phyloP scores from a whole-genome alignment of 2,113 vertebrate species.

The Campylomormyrus numenius region DNA sequence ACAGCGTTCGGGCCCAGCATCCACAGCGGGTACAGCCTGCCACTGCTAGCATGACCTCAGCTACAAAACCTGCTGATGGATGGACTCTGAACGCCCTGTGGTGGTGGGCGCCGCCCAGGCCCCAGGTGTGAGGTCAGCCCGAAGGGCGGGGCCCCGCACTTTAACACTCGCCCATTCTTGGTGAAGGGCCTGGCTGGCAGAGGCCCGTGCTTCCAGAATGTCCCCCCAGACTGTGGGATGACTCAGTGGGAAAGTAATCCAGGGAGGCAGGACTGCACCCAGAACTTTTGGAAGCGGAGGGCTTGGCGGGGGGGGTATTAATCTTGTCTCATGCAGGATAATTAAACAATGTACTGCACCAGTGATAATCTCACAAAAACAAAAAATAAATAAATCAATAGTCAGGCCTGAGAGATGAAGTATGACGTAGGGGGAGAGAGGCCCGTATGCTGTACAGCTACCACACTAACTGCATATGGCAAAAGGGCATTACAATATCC shows the following conservation, averaged over 20 bases:
- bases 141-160: neutral
- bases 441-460: neutral
- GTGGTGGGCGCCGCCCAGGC: neutral
- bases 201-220: neutral
- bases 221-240: neutral
- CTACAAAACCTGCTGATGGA: neutral
- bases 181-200: neutral
- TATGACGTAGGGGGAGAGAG: neutral
- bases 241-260: neutral
- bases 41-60: neutral
- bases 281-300: neutral
- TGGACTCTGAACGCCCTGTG: neutral
- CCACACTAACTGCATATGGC: neutral
- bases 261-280: neutral
- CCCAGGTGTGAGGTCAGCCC: neutral
- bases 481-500: neutral
- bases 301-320: neutral
- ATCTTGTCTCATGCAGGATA: neutral
- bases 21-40: neutral
- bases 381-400: neutral
- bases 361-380: neutral
- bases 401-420: neutral
- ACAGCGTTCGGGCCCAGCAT: too few relatives aligned
- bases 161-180: neutral
- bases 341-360: neutral